These are phyloP conservation scores for Berghia stephanieae DNA, from an alignment of 1,140 invertebrate species.

Conservation along the genomic window DNA sequence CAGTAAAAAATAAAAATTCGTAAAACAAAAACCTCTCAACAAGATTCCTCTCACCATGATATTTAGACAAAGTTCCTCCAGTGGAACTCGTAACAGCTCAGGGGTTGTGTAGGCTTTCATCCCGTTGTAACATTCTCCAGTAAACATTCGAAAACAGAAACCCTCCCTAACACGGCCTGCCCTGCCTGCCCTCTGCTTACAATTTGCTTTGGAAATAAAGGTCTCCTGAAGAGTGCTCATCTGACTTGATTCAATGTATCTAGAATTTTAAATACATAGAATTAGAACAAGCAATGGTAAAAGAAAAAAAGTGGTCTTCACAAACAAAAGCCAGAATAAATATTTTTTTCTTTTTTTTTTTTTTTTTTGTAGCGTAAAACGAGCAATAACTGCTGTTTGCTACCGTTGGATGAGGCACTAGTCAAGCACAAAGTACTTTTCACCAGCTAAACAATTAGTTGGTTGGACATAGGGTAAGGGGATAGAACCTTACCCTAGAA, in stretches of 20 bases:
- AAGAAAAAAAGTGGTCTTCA: too few species aligned
- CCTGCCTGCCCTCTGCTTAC: slow-evolving; percentile 90
- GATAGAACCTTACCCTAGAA: too few species aligned
- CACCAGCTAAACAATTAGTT: too few species aligned
- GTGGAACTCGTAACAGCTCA: slow-evolving; percentile 58
- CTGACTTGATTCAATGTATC: slow-evolving; percentile 60
- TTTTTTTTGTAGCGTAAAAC: too few species aligned
- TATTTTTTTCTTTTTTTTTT: too few species aligned
- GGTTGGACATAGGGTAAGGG: too few species aligned
- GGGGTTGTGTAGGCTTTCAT: slow-evolving; percentile 53
- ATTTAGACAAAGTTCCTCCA: slow-evolving; percentile 63
- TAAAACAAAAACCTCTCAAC: too few species aligned
- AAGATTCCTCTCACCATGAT: slow-evolving; percentile 62
- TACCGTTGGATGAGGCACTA: too few species aligned
- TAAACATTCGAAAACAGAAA: slow-evolving; percentile 80
- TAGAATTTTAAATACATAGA: slow-evolving; percentile 36
- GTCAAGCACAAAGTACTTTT: too few species aligned
- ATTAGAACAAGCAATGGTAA: too few species aligned
- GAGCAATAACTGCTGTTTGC: too few species aligned
- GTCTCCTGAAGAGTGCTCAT: slow-evolving; percentile 68
- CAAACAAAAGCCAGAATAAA: too few species aligned
- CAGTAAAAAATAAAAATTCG: background rate
- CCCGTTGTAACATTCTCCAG: slow-evolving; percentile 46
- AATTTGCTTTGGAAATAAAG: slow-evolving; percentile 92
- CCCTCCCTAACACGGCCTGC: slow-evolving; percentile 84